Percentiles rank a stretch among this genome's conserved stretches.
phyloP scores from a whole-genome alignment of 2,888 invertebrate species.

The Dusona sp. region DNA sequence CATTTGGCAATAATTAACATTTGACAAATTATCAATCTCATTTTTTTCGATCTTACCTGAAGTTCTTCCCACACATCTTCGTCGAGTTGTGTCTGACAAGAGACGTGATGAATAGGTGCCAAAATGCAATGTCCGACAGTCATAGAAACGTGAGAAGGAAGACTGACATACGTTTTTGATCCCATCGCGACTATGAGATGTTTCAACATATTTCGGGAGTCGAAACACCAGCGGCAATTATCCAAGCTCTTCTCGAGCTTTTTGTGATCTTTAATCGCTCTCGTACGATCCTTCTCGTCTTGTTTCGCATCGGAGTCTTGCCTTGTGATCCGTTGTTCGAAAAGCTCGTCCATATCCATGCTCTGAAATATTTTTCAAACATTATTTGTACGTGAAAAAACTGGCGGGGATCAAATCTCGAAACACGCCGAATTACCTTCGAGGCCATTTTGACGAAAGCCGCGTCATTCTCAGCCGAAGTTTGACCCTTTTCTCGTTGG shows the following conservation, averaged over 20 bases:
- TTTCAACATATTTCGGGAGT: constrained; percentile 92
- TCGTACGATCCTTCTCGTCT: constrained; percentile 87
- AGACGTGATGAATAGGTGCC: constrained; percentile 92
- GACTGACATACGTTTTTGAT: constrained; percentile 92
- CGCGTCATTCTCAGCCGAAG: constrained; percentile 92
- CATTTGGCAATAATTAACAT: neutral
- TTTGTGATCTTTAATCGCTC: constrained; percentile 91
- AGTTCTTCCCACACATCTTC: constrained; percentile 98
- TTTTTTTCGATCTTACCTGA: constrained; percentile 85
- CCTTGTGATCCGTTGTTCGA: constrained; percentile 91
- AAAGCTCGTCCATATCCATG: constrained; percentile 93
- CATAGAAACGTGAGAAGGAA: constrained; percentile 93
- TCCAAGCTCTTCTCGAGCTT: constrained; percentile 90
- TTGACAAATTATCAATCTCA: neutral
- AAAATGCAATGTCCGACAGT: constrained; percentile 95
- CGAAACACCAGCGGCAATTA: constrained; percentile 93
- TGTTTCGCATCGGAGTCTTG: constrained; percentile 88
- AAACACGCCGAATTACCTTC: constrained; percentile 79
- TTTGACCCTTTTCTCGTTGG: constrained; percentile 92
- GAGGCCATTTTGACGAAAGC: constrained; percentile 91
- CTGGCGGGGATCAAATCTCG: neutral
- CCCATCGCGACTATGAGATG: constrained; percentile 94
- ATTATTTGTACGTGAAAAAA: neutral
- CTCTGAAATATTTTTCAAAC: constrained; percentile 67
- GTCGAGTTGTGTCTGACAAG: constrained; percentile 93